A percentile compares a stretch with the other conserved stretches of the same genome.
phyloP scores from a whole-genome alignment of 2,113 vertebrate genomes.

The Egretta garzetta region DNA sequence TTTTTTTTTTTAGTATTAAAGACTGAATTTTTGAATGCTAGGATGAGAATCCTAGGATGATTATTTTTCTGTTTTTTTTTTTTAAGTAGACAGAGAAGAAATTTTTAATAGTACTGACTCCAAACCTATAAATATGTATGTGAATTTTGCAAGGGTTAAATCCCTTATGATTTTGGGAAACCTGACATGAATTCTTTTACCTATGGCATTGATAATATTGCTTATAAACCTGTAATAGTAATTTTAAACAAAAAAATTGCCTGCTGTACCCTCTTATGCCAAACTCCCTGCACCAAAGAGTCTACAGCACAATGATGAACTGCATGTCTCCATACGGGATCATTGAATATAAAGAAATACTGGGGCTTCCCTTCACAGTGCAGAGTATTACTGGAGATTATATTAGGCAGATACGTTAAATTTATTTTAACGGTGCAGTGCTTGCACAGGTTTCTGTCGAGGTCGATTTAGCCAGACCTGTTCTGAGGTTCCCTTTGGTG shows the following conservation, averaged over 20 bases:
- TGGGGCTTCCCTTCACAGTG: background rate
- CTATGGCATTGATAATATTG: background rate
- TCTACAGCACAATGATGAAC: background rate
- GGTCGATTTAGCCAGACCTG: background rate
- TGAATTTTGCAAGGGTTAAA: background rate
- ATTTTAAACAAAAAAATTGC: background rate
- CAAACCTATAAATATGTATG: background rate
- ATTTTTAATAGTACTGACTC: background rate
- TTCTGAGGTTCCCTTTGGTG: background rate
- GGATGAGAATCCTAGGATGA: background rate
- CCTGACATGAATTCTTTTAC: background rate
- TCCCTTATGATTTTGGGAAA: background rate
- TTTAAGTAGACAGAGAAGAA: background rate
- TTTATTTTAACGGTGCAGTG: background rate
- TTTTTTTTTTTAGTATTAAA: background rate
- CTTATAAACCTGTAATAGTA: background rate
- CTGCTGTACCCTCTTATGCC: background rate
- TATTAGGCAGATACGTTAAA: background rate
- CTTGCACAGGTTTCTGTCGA: background rate
- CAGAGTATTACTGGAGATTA: too few species aligned
- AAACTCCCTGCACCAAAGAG: background rate
- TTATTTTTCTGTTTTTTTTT: background rate
- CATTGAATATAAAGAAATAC: fast-evolving
- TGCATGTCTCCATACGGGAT: background rate
- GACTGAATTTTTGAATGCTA: background rate